These are phyloP conservation scores for Hermetia illucens DNA, from an alignment of 1,140 invertebrate species.

Conservation along the genomic window DNA sequence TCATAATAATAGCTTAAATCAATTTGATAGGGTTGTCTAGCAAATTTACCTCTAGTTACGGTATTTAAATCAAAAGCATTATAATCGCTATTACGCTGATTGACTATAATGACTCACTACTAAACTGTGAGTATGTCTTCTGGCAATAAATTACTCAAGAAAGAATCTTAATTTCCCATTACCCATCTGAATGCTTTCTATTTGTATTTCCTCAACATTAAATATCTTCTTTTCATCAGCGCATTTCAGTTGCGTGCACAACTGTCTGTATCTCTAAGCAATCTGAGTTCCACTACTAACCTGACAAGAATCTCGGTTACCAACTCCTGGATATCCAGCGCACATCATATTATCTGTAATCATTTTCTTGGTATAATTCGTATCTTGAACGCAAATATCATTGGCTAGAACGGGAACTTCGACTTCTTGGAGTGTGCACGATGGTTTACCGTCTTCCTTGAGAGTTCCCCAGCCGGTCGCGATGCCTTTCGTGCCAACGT, in stretches of 20 bases:
- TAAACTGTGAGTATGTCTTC: too few species aligned
- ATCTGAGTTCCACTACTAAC: too few species aligned
- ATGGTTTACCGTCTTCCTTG: constrained; percentile 63
- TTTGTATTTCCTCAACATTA: neutral
- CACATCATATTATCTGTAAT: constrained; percentile 79
- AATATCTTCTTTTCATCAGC: neutral
- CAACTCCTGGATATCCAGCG: constrained; percentile 58
- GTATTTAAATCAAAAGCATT: too few species aligned
- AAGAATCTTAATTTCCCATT: too few species aligned
- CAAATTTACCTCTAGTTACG: too few species aligned
- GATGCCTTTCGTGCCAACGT: constrained; percentile 51
- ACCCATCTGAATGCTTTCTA: constrained; percentile 6
- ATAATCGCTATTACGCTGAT: too few species aligned
- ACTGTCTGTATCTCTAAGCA: too few species aligned
- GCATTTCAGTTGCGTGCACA: neutral
- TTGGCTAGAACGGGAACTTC: constrained; percentile 70
- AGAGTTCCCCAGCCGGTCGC: constrained; percentile 77
- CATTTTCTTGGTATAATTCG: constrained; percentile 61
- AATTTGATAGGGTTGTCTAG: too few species aligned
- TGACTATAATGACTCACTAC: too few species aligned
- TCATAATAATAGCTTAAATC: too few species aligned
- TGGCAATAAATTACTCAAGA: too few species aligned
- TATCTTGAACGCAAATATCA: constrained; percentile 53
- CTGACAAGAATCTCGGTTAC: constrained; percentile 73
- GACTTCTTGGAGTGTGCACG: constrained; percentile 66